Evolutionary conservation across 1,140 invertebrate species (phyloP).

Genomic region (Zaprionus ornatus): DNA sequence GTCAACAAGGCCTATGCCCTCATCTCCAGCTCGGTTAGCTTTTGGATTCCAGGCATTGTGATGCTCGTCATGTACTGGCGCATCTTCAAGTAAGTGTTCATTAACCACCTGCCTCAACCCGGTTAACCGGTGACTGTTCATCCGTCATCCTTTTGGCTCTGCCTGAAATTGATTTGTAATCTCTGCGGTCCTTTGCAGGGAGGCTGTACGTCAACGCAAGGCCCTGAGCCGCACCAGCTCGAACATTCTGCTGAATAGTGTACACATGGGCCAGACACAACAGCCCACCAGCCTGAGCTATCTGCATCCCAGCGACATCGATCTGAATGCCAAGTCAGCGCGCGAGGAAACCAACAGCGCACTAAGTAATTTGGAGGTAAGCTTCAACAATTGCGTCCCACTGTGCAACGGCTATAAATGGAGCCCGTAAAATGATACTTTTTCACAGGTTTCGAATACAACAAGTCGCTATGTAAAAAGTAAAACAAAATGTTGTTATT

Average conservation of each 20-base stretch:
- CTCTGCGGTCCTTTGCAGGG: conserved; percentile 85
- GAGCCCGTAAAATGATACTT: background rate
- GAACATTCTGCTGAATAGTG: conserved; percentile 92
- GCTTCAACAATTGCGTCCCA: conserved; percentile 21
- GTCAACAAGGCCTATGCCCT: conserved; percentile 95
- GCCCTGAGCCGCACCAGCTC: conserved; percentile 92
- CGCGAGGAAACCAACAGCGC: conserved; percentile 85
- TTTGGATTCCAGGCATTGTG: conserved; percentile 97
- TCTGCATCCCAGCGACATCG: conserved; percentile 87
- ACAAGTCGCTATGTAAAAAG: background rate
- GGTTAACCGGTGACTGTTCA: background rate
- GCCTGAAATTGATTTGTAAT: conserved; percentile 30
- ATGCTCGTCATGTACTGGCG: conserved; percentile 97
- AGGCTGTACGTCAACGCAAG: conserved; percentile 94
- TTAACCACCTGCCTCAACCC: background rate
- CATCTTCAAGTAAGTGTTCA: conserved; percentile 90
- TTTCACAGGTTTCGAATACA: background rate
- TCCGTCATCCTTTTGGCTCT: background rate
- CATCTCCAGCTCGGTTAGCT: conserved; percentile 95
- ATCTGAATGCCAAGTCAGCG: conserved; percentile 82
- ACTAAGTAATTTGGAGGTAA: conserved; percentile 84
- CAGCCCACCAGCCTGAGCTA: conserved; percentile 87
- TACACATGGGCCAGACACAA: conserved; percentile 91
- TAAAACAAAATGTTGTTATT: background rate
- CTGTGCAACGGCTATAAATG: background rate